These are phyloP conservation scores for Elephas maximus DNA, from an alignment of 2,113 vertebrate genomes.

Conservation along the genomic window DNA sequence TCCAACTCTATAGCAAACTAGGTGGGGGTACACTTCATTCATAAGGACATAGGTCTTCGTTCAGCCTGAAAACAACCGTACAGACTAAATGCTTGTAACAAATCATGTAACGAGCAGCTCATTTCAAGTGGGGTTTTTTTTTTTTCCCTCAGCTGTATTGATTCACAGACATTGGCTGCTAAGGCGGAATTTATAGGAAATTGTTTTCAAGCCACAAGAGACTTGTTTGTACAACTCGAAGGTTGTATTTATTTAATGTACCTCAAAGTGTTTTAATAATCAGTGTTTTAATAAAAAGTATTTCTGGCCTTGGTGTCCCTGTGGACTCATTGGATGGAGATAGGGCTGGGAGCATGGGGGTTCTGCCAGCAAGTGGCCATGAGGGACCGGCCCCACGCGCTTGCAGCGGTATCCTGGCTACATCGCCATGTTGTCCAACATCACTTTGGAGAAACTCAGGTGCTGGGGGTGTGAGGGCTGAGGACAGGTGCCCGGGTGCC, in stretches of 20 bases:
- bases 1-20: not conserved
- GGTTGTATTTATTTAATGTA: constrained; percentile 95
- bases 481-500: not conserved
- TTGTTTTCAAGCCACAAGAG: constrained; percentile 75
- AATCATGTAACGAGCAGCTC: constrained; percentile 36
- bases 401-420: not conserved
- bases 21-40: constrained; percentile 52
- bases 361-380: fast-evolving
- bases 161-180: constrained; percentile 72
- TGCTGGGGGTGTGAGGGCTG: too few relatives aligned
- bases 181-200: constrained; percentile 77
- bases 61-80: constrained; percentile 46
- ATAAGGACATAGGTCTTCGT: constrained; percentile 69
- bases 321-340: constrained; percentile 69
- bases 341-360: not conserved
- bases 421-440: not conserved
- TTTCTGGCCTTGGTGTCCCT: constrained; percentile 86
- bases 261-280: constrained; percentile 97
- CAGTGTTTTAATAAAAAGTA: constrained; percentile 97
- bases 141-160: constrained; percentile 39
- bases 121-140: constrained; percentile 49
- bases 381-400: too few relatives aligned
- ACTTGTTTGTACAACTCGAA: constrained; percentile 85
- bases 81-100: constrained; percentile 68
- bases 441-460: not conserved